Base-by-base conservation (phyloP, 1,140 invertebrate species). In the Drosophila bocki region DNA sequence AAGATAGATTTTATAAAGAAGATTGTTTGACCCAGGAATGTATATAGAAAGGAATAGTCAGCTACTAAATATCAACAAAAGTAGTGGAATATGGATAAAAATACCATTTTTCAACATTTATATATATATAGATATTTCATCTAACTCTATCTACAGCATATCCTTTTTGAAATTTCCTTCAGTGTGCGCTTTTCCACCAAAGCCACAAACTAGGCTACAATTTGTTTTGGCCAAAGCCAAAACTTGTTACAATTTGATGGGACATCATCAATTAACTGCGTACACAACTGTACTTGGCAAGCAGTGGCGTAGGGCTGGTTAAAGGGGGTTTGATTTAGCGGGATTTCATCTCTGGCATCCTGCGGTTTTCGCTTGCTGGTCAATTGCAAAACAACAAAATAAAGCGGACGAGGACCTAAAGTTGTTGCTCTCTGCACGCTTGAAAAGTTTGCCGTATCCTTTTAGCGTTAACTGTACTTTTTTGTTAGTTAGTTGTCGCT, bases 401-500 rank as follows among this genome's bases (percentile, higher is more conserved):
- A 9, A 15, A 11, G 17, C 11, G n/a, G 11, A 42, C 26, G 37
- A 56, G 68, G 45, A 67, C 48, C 26, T 59, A 63, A 59, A 82
- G 58, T 68, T 64, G 44, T 50, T 54, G 57, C 35, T 39, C 58
- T 48, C 48, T 56, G 71, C 41, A 54, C 67, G 70, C 70, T 87
- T 76, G 54, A 65, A 86, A 86, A 86, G 53, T 86, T 86, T 79
- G 63, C 59, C 68, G 82, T 82, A 82, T 82, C 75, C 82, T 87
- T 87, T 86, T 76, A 86, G 79, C 84, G 83, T 87, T 82, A 86
- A 86, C 82, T 87, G 82, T 87, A 86, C 82, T 86, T 82, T 69
- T 75, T 56, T 78, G 72, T 85, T 81, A 80, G 75, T 69, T 83
- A 74, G 60, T 82, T 78, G 79, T 57, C 65, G 71, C 75, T 56